A percentile compares a stretch with the other conserved stretches of the same genome.
These are phyloP conservation scores for Sturnus vulgaris DNA, from an alignment of 2,113 vertebrate species.

Conservation along the genomic window DNA sequence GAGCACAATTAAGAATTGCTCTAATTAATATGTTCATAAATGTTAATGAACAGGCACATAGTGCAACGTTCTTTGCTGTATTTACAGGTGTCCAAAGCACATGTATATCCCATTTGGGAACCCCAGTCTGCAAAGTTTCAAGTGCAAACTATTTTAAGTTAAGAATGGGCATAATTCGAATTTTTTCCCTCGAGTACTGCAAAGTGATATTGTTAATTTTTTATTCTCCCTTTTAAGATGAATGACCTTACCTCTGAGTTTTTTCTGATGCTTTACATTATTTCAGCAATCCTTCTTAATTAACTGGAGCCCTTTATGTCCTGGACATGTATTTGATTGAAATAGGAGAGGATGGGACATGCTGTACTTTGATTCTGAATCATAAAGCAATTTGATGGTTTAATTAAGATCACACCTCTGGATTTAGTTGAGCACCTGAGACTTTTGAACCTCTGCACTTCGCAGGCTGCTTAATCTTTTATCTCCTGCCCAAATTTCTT, in stretches of 20 bases:
- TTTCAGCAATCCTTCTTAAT: background rate
- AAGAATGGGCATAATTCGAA: background rate
- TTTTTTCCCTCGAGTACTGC: background rate
- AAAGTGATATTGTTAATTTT: background rate
- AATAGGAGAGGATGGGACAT: background rate
- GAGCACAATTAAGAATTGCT: background rate
- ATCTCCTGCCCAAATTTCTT: background rate
- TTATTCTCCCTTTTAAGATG: background rate
- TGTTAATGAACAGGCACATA: background rate
- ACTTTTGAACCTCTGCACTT: background rate
- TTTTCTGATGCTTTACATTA: background rate
- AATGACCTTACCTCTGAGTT: background rate
- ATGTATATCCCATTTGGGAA: background rate
- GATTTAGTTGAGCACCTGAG: background rate
- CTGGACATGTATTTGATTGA: background rate
- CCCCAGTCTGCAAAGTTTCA: background rate
- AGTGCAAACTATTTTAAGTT: background rate
- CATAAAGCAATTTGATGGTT: background rate
- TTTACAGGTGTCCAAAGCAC: background rate
- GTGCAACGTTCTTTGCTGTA: accelerated
- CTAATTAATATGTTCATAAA: background rate
- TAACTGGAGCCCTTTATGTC: background rate
- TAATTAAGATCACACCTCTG: background rate
- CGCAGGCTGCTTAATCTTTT: background rate
- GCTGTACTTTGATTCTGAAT: background rate